A percentile compares a stretch with the other conserved stretches of the same genome.
These are phyloP conservation scores for Cistogaster globosa DNA, from an alignment of 2,888 invertebrate genomes.

Conservation along the genomic window DNA sequence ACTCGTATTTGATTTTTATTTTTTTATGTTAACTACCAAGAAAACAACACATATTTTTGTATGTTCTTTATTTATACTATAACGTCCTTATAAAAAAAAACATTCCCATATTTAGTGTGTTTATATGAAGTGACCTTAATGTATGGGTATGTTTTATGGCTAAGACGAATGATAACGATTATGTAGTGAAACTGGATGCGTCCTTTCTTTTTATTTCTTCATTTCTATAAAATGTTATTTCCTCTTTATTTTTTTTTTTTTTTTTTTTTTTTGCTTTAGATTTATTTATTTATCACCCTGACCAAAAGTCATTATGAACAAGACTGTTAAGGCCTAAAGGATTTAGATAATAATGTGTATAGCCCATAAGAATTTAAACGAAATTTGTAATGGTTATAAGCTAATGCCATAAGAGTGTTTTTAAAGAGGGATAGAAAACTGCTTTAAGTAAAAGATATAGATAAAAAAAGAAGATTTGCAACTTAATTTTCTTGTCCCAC, in stretches of 20 bases:
- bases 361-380: slow-evolving; percentile 61
- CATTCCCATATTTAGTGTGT: neutral
- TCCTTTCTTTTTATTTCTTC: slow-evolving; percentile 19
- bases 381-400: slow-evolving; percentile 29
- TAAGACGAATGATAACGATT: slow-evolving; percentile 46
- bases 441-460: too few relatives aligned
- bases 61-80: slow-evolving; percentile 8
- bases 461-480: too few relatives aligned
- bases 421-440: neutral
- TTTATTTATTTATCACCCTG: slow-evolving; percentile 69
- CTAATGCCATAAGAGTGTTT: neutral
- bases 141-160: slow-evolving; percentile 40
- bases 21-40: slow-evolving; percentile 45
- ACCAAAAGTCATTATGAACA: slow-evolving; percentile 67
- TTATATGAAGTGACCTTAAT: slow-evolving; percentile 1
- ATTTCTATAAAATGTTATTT: slow-evolving; percentile 39
- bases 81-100: neutral
- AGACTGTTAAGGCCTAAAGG: slow-evolving; percentile 66
- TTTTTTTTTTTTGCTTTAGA: slow-evolving; percentile 44
- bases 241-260: slow-evolving; percentile 10
- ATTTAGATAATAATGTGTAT: slow-evolving; percentile 66
- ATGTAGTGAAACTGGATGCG: slow-evolving; percentile 20
- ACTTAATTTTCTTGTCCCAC: too few relatives aligned
- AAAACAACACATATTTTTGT: slow-evolving; percentile 48
- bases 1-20: slow-evolving; percentile 48